Evolutionary conservation across 2,113 vertebrate species (phyloP), one percentile per base, ranked within the genome.

Genomic region (Cygnus buccinator): DNA sequence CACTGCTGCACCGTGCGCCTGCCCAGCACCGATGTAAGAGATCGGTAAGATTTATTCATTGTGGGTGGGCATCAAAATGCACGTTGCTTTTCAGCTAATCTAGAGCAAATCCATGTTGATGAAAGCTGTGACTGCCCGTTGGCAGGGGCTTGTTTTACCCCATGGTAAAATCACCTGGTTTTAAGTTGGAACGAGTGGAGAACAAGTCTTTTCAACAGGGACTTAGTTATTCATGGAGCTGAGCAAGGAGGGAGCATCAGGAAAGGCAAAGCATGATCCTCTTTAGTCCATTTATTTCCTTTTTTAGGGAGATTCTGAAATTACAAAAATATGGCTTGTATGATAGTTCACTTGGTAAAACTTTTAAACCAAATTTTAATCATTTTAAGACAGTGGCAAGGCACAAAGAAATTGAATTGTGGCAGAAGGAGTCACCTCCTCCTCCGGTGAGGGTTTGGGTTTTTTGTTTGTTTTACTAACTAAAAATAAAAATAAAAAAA

Each of bases 41-140:
- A 25, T 52, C 3, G 12, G 23, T 52, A 52, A 52, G 50, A 52
- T 52, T 52, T 8, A 25, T 25, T 52, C 50, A 13, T 52, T 52
- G 50, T 52, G 23, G 23, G 31, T 7, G 21, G 26, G 13, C 13
- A 6, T 59, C 23, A 11, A 17, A 72, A 19, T 1, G 1, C 28
- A 28, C 8, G 0, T 25, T 25, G 15, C 29, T 66, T 52, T 46
- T n/a, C 61, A 85, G 61, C 15, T 33, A 11, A 15, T 33, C 44
- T 13, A 10, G 5, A 44, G 33, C 35, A 59, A 44, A 28, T 21
- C 18, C 16, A 6, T 1, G 0, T 17, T n/a, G 5, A 3, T 12
- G 59, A 54, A 59, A 54, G 25, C 11, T 43, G 21, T 19, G 37
- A 25, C 11, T 43, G 17, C 41, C 66, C 16, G 0, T 10, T 31